Evolutionary conservation across 2,888 invertebrate species (phyloP), one percentile per base, ranked within the genome.

Genomic region (Brachypterus glaber): DNA sequence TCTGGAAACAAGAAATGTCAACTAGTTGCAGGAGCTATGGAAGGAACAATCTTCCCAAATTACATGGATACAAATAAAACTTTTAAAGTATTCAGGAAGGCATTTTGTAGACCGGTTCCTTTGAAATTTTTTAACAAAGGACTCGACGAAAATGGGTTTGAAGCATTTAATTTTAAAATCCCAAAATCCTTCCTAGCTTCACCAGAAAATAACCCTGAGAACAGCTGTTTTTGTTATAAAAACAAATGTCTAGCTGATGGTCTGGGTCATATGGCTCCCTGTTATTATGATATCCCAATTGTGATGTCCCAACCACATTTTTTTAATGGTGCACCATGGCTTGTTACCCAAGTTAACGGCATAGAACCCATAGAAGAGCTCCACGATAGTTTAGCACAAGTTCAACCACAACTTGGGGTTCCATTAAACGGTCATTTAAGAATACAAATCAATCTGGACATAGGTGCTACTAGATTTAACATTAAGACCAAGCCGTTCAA

Each of bases 231-330:
- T 49, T 84, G 84, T 52, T 53, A 57, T 3, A 51, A 54, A 11
- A 74, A 58, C 87, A 88, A 61, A 86, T 96, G 71, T 88, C 80
- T 40, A 77, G 79, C 83, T 4, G 51, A 58, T 35, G 74, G 74
- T 15, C 50, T 72, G 12, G 66, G 69, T 41, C 68, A 65, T 43
- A 58, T 73, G 13, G 63, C 69, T 1, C 66, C 67, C 1, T 74
- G 74, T 48, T 72, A 72, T 49, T 72, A 71, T 47, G 67, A 66
- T 55, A 85, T 85, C 36, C 87, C 87, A 0, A 77, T 86, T 2
- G 73, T 77, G 1, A 57, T 86, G 16, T 85, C 86, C 0, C 59
- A 59, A 39, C 67, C 67, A 1, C 67, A 67, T 47, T 86, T 83
- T 53, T 72, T 74, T 48, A 73, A 80, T 47, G 74, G 74, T 0